These are phyloP conservation scores for Cosmopolites sordidus DNA, from an alignment of 2,888 invertebrate species.

Conservation along the genomic window DNA sequence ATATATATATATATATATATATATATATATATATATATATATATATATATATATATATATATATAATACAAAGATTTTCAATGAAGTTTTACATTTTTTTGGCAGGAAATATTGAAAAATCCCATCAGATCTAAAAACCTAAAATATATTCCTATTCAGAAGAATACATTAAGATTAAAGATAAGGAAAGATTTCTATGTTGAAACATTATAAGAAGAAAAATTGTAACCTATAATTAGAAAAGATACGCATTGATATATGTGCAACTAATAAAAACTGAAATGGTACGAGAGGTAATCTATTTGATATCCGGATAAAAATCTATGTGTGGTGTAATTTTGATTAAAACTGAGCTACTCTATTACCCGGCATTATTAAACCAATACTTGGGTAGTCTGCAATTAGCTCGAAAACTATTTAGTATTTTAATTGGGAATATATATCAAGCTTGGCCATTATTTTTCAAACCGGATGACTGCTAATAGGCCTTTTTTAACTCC, in stretches of 20 bases:
- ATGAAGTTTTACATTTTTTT: too few relatives aligned
- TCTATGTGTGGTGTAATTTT: slow-evolving; percentile 30
- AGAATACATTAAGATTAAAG: background rate
- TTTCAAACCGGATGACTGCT: slow-evolving; percentile 36
- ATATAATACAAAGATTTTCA: too few relatives aligned
- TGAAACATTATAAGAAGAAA: slow-evolving; percentile 4
- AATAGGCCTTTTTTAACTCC: slow-evolving; percentile 33
- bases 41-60: too few relatives aligned
- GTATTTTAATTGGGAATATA: slow-evolving; percentile 37
- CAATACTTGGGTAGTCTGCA: slow-evolving; percentile 34
- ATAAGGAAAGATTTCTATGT: slow-evolving; percentile 1
- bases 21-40: too few relatives aligned
- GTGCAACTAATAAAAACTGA: background rate
- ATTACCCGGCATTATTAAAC: slow-evolving; percentile 32
- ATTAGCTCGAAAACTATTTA: slow-evolving; percentile 37
- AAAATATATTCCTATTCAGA: background rate
- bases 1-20: too few relatives aligned
- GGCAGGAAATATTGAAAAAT: too few relatives aligned
- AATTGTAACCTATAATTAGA: background rate
- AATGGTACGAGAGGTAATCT: slow-evolving; percentile 7
- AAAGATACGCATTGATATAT: background rate
- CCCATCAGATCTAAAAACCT: too few relatives aligned
- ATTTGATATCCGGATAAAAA: slow-evolving; percentile 32
- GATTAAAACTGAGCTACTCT: slow-evolving; percentile 32
- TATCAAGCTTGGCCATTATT: slow-evolving; percentile 37